phyloP scores from a whole-genome alignment of 1,140 invertebrate genomes.

The Magallana gigas region DNA sequence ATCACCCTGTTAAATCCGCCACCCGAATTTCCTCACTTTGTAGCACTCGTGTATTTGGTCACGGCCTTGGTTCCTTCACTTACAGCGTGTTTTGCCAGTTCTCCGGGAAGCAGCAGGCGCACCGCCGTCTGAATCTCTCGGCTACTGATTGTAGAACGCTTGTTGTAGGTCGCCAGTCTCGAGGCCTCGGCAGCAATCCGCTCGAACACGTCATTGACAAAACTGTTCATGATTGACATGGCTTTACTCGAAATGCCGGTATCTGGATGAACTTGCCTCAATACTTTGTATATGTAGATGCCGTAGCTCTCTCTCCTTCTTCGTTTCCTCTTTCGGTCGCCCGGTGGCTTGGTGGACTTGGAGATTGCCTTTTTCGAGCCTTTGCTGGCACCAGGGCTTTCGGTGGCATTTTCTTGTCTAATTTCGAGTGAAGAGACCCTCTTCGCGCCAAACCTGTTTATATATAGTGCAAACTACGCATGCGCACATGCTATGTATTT shows the following conservation, averaged over 20 bases:
- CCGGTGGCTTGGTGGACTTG: slow-evolving; percentile 34
- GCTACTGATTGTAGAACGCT: slow-evolving; percentile 77
- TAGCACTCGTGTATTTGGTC: slow-evolving; percentile 80
- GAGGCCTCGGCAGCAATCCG: slow-evolving; percentile 65
- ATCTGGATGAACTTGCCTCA: slow-evolving; percentile 38
- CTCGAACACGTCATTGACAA: slow-evolving; percentile 43
- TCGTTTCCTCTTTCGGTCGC: slow-evolving; percentile 14
- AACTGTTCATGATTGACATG: slow-evolving; percentile 43
- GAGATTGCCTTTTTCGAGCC: slow-evolving; percentile 38
- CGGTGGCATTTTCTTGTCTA: background rate
- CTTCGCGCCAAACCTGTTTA: background rate
- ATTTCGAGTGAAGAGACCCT: background rate
- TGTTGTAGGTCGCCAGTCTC: slow-evolving; percentile 80
- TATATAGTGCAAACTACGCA: background rate
- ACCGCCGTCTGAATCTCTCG: slow-evolving; percentile 84
- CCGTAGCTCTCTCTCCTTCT: slow-evolving; percentile 25
- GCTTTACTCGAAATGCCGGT: slow-evolving; percentile 39
- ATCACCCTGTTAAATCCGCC: too few species aligned
- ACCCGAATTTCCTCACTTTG: slow-evolving; percentile 20
- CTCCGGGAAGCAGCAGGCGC: slow-evolving; percentile 83
- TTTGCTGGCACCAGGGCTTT: slow-evolving; percentile 17
- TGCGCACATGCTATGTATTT: background rate
- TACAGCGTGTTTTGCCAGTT: slow-evolving; percentile 84
- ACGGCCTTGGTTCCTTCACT: slow-evolving; percentile 83
- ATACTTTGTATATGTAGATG: slow-evolving; percentile 45